These are phyloP conservation scores for Myripristis murdjan DNA, from an alignment of 2,797 vertebrate genomes.

Conservation along the genomic window DNA sequence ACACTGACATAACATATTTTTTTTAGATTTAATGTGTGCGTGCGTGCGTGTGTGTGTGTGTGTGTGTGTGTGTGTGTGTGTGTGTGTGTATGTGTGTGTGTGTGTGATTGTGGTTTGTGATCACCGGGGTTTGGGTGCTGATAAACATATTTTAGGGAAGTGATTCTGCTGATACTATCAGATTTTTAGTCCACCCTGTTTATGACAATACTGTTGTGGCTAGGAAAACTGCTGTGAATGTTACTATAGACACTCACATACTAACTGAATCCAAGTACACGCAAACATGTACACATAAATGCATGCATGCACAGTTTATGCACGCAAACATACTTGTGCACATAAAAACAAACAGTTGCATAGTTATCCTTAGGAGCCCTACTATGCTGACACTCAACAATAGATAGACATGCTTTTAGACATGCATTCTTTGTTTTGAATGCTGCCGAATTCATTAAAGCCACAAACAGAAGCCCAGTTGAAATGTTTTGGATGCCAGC, in stretches of 20 bases:
- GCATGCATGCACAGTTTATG: not conserved
- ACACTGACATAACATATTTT: not conserved
- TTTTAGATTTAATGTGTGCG: conserved; percentile 17
- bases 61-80: too few species aligned
- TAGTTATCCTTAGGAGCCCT: not conserved
- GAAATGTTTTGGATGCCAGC: conserved; percentile 19
- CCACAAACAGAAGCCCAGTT: not conserved
- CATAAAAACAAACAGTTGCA: not conserved
- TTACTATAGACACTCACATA: conserved; percentile 27
- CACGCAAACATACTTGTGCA: not conserved
- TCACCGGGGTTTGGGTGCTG: conserved; percentile 53
- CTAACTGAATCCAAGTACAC: conserved; percentile 10
- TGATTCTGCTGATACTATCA: conserved; percentile 62
- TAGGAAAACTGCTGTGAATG: conserved; percentile 25
- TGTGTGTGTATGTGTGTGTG: not conserved
- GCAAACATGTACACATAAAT: not conserved
- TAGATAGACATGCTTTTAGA: not conserved
- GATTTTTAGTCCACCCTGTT: conserved; percentile 48
- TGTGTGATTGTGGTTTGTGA: conserved; percentile 30
- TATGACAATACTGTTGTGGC: conserved; percentile 41
- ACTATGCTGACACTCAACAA: conserved; percentile 3
- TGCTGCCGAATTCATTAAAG: not conserved
- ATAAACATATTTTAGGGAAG: conserved; percentile 55
- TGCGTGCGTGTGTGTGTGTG: too few species aligned
- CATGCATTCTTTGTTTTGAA: conserved; percentile 2